Conservation (phyloP, 2,888 invertebrate genomes). For the Protonemura montana region DNA sequence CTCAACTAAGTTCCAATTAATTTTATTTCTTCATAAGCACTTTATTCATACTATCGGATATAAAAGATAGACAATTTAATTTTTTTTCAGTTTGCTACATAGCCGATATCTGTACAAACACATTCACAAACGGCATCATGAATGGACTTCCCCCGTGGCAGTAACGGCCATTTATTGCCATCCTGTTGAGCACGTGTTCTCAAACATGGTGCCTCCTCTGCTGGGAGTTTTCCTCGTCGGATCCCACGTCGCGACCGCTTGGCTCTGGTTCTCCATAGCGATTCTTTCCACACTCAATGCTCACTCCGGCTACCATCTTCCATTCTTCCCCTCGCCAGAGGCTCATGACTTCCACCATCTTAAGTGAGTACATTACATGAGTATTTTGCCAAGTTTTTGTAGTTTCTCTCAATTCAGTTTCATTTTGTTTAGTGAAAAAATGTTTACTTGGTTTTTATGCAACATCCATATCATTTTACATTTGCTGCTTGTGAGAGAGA, state of each 20-base stretch:
- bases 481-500: no score
- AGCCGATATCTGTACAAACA: slow-evolving; percentile 77
- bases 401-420: no score
- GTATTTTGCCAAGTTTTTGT: background rate
- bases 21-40: no score
- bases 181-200: slow-evolving; percentile 78
- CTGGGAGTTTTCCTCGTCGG: slow-evolving; percentile 77
- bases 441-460: background rate
- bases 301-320: slow-evolving; percentile 86
- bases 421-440: no score
- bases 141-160: slow-evolving; percentile 89
- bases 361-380: slow-evolving; percentile 65
- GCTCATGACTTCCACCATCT: slow-evolving; percentile 89
- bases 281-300: slow-evolving; percentile 80
- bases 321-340: slow-evolving; percentile 85
- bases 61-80: background rate
- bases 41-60: no score
- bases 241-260: slow-evolving; percentile 77
- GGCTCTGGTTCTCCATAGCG: slow-evolving; percentile 83
- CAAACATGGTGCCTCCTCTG: slow-evolving; percentile 79
- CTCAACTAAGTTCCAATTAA: no score
- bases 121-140: slow-evolving; percentile 87
- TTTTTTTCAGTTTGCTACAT: slow-evolving; percentile 70
- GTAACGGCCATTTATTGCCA: slow-evolving; percentile 82
- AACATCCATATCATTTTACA: no score